phyloP scores from a whole-genome alignment of 1,140 invertebrate genomes.

The Spodoptera litura region DNA sequence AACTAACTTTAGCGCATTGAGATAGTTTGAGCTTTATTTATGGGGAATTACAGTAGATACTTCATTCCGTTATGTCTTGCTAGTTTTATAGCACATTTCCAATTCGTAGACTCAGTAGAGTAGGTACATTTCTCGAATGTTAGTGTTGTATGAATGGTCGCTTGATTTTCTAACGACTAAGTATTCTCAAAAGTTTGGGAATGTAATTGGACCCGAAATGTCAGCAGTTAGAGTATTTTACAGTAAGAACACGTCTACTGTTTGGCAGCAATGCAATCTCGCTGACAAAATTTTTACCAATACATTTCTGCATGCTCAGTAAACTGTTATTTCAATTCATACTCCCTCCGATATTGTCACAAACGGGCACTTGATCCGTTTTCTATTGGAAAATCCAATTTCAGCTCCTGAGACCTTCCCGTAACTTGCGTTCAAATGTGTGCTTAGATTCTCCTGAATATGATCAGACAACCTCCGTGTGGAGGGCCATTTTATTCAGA shows the following conservation, averaged over 20 bases:
- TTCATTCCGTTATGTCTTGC: neutral
- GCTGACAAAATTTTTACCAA: neutral
- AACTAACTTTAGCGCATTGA: neutral
- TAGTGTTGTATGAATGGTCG: neutral
- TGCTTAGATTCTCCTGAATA: neutral
- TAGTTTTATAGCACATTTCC: too few species aligned
- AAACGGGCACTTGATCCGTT: constrained; percentile 24
- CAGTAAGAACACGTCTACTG: constrained; percentile 15
- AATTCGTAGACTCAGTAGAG: too few species aligned
- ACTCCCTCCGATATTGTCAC: constrained; percentile 29
- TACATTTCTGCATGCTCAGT: constrained; percentile 17
- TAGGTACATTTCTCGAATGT: too few species aligned
- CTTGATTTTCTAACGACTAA: constrained; percentile 8
- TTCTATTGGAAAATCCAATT: constrained; percentile 34
- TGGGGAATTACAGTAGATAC: neutral
- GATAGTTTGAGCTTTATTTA: constrained; percentile 1
- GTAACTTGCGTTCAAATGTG: constrained; percentile 33
- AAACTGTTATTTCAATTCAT: constrained; percentile 26
- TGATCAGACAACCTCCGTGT: neutral
- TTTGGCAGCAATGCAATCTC: constrained; percentile 11
- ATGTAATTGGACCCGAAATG: neutral
- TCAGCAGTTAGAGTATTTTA: neutral
- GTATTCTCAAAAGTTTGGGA: neutral
- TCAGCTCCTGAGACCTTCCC: neutral
- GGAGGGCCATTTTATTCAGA: neutral